Conservation (phyloP, 2,888 invertebrate species). For the Stenolophus ochropezus region DNA sequence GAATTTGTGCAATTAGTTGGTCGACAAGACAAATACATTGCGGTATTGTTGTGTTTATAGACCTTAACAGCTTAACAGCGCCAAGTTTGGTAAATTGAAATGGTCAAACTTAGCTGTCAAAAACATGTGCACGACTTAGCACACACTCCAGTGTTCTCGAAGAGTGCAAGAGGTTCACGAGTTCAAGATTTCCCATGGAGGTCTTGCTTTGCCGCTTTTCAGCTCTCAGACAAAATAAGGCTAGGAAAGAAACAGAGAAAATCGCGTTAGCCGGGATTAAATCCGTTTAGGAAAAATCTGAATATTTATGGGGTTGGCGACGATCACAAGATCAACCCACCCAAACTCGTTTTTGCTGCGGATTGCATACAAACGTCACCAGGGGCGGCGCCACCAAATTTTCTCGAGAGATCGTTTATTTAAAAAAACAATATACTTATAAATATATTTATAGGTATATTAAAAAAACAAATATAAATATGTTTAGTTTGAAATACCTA, state of each 20-base stretch:
- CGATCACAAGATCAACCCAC: conserved; percentile 51
- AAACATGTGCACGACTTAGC: not conserved
- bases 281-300: conserved; percentile 56
- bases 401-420: no score
- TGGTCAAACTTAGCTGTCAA: conserved; percentile 37
- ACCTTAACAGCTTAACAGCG: not conserved
- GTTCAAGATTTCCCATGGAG: conserved; percentile 13
- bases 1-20: not conserved
- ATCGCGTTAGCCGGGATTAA: conserved; percentile 55
- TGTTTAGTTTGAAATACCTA: no score
- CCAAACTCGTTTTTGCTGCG: conserved; percentile 28
- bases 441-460: no score
- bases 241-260: conserved; percentile 55
- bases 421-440: no score
- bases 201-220: not conserved
- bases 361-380: not conserved
- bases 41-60: not conserved
- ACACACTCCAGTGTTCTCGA: not conserved
- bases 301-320: conserved; percentile 53
- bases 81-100: conserved; percentile 19
- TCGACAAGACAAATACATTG: conserved; percentile 8
- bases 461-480: no score
- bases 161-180: conserved; percentile 12
- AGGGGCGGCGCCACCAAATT: no score
- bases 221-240: conserved; percentile 47